Evolutionary conservation across 2,113 vertebrate species (phyloP), one percentile per base, ranked within the genome.

Genomic region (Ivindomyrus marchei): DNA sequence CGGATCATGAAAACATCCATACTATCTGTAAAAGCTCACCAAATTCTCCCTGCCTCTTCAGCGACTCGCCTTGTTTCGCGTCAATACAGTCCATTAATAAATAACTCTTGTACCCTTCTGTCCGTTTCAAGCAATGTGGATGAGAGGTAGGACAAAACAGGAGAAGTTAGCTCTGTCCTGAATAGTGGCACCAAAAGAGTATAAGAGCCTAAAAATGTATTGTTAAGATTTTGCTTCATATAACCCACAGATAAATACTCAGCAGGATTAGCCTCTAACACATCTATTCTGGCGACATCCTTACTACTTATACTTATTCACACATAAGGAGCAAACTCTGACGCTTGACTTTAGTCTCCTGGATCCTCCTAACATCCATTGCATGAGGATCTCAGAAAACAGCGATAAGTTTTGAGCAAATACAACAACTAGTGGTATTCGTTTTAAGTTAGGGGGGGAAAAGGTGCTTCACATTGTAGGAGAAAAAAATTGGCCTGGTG

Each of bases 351-450:
- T 70, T 70, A 70, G 62, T 70, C 62, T 70, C 62, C 62, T 70
- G 27, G 10, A 11, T 70, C 27, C 74, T 42, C 13, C 36, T 42
- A 80, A 80, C 74, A 80, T 17, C 31, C 31, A 80, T 13, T 49
- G 53, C 39, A 58, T 1, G 45, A 47, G 42, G 21, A 46, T n/a
- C 53, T 24, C 15, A 80, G 24, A 85, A 66, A 85, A 85, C 47
- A 49, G 49, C 53, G 0, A 27, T 90, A 53, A 58, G 4, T 66
- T 84, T 83, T 49, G 49, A 85, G 50, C 77, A 62, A 15, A 77
- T 58, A 80, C 21, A 74, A 74, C 85, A 58, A 89, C n/a, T 47
- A 80, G 52, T 85, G 87, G 70, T 66, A 88, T 90, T 83, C 39
- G 31, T 46, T 74, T 58, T 70, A 47, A 90, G 90, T 58, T 36